These are phyloP conservation scores for Uropsilus gracilis DNA, from an alignment of 2,113 vertebrate species.

Conservation along the genomic window DNA sequence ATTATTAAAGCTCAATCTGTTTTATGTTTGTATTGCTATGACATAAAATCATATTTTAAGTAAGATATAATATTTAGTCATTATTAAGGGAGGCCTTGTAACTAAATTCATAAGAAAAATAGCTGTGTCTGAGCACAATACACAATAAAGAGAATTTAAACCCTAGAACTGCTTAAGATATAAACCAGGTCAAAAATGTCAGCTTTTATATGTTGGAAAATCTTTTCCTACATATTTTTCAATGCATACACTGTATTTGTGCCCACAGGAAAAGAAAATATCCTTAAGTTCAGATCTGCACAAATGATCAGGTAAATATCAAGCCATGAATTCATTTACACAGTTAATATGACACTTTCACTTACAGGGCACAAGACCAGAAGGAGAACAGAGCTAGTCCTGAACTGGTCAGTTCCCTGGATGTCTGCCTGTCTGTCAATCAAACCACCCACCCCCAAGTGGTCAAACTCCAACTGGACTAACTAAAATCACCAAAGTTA, in stretches of 20 bases:
- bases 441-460: background rate
- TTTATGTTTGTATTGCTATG: slow-evolving; percentile 76
- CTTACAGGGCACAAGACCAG: background rate
- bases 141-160: slow-evolving; percentile 22
- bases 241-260: background rate
- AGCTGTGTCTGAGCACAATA: background rate
- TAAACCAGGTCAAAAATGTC: background rate
- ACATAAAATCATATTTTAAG: slow-evolving; percentile 80
- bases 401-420: background rate
- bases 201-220: background rate
- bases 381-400: background rate
- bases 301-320: background rate
- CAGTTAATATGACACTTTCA: background rate
- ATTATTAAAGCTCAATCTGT: slow-evolving; percentile 79
- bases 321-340: background rate
- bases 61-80: slow-evolving; percentile 76
- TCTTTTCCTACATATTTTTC: background rate
- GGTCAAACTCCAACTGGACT: background rate
- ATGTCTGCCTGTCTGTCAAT: background rate
- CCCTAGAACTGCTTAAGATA: background rate
- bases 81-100: slow-evolving; percentile 58
- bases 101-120: slow-evolving; percentile 42
- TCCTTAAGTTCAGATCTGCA: slow-evolving; percentile 7
- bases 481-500: background rate
- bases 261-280: background rate